Evolutionary conservation across 2,113 vertebrate species (phyloP).

Genomic region (Dicaeum eximium): DNA sequence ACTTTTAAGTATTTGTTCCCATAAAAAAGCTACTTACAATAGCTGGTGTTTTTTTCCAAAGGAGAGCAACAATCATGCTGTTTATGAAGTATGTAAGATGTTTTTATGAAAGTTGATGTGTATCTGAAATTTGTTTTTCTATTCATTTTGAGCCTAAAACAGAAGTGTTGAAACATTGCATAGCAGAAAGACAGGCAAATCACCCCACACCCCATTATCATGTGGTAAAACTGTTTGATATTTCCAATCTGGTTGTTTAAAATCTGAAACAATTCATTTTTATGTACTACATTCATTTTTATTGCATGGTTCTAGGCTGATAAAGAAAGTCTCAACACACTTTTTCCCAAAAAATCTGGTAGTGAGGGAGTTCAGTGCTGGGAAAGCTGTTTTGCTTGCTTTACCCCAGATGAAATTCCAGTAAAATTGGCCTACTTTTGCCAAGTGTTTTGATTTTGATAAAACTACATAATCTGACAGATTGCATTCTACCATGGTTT

Average conservation of each 20-base stretch:
- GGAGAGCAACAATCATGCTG: not conserved
- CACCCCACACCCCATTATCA: not conserved
- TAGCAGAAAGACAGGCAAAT: not conserved
- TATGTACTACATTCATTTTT: not conserved
- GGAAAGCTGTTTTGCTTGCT: not conserved
- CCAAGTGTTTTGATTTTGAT: not conserved
- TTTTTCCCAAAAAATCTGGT: not conserved
- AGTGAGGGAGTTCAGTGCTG: not conserved
- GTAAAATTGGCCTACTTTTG: not conserved
- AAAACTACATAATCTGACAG: not conserved
- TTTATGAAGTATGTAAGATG: not conserved
- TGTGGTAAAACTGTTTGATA: not conserved
- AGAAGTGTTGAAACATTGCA: not conserved
- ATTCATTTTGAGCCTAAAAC: not conserved
- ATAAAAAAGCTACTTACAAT: not conserved
- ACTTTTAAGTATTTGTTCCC: not conserved
- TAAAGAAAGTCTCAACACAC: not conserved
- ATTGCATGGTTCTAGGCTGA: not conserved
- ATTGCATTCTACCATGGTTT: not conserved
- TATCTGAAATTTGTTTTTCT: not conserved
- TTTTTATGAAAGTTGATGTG: not conserved
- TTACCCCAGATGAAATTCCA: not conserved
- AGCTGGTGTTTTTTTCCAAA: not conserved
- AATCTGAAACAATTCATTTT: conserved; percentile 4
- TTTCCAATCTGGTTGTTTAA: not conserved